These are phyloP conservation scores for Dasyprocta punctata DNA, from an alignment of 2,113 vertebrate genomes.

Conservation along the genomic window DNA sequence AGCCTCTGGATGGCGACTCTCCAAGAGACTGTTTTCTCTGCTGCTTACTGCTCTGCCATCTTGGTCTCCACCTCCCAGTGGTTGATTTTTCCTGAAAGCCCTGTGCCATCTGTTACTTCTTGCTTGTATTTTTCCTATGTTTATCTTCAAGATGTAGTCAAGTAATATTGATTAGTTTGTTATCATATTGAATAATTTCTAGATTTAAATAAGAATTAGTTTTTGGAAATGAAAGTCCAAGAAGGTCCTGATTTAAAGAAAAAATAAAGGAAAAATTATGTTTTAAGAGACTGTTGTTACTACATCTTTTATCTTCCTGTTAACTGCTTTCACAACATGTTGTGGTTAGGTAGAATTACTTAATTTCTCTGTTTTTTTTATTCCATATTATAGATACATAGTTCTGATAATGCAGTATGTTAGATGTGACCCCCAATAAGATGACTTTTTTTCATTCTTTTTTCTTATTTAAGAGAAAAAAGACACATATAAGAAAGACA, in stretches of 20 bases:
- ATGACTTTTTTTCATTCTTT: not conserved
- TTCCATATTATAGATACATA: not conserved
- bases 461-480: too few relatives aligned
- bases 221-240: slow-evolving; percentile 46
- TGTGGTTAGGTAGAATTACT: slow-evolving; percentile 41
- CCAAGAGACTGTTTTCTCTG: too few relatives aligned
- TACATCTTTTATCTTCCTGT: slow-evolving; percentile 31
- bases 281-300: slow-evolving; percentile 18
- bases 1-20: too few relatives aligned
- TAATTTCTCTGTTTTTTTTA: slow-evolving; percentile 22
- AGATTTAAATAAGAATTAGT: slow-evolving; percentile 45
- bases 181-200: not conserved
- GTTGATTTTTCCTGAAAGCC: slow-evolving; percentile 40
- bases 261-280: not conserved
- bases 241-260: slow-evolving; percentile 45
- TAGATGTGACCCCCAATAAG: not conserved
- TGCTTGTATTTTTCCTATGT: slow-evolving; percentile 25
- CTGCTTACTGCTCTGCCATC: too few relatives aligned
- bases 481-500: too few relatives aligned
- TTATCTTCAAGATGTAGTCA: slow-evolving; percentile 32
- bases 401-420: slow-evolving; percentile 18
- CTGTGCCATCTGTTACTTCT: not conserved
- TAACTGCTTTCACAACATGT: slow-evolving; percentile 44
- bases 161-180: slow-evolving; percentile 28
- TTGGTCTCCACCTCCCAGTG: not conserved